These are phyloP conservation scores for Cydia splendana DNA, from an alignment of 1,140 invertebrate species.

Conservation along the genomic window DNA sequence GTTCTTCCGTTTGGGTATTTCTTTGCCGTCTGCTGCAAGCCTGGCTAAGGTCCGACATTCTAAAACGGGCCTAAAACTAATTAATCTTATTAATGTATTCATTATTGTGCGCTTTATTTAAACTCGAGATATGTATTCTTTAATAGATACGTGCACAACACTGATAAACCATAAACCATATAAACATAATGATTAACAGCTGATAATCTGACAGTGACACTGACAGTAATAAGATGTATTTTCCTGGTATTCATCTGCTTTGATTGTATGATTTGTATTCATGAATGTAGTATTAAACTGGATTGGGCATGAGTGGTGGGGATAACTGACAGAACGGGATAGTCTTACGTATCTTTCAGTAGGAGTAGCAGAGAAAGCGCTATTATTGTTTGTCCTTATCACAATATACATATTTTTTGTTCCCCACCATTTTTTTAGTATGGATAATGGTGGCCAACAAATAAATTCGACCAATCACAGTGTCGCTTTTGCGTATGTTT, in stretches of 20 bases:
- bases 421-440: no score
- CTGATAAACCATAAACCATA: neutral
- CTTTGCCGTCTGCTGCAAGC: conserved; percentile 67
- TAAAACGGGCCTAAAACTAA: conserved; percentile 47
- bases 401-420: no score
- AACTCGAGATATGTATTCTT: neutral
- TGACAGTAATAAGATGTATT: conserved; percentile 7
- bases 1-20: conserved; percentile 62
- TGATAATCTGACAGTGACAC: conserved; percentile 6
- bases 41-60: conserved; percentile 51
- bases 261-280: no score
- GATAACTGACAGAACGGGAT: no score
- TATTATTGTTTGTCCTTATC: no score
- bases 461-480: no score
- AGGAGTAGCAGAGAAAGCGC: no score
- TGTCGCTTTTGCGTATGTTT: no score
- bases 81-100: conserved; percentile 55
- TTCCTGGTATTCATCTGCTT: neutral
- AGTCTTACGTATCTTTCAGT: no score
- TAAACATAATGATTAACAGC: neutral
- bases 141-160: neutral
- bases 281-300: no score
- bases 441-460: no score
- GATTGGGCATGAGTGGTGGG: no score
- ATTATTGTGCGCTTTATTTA: conserved; percentile 37